phyloP scores from a whole-genome alignment of 2,797 vertebrate species.

The Eleutherodactylus coqui region DNA sequence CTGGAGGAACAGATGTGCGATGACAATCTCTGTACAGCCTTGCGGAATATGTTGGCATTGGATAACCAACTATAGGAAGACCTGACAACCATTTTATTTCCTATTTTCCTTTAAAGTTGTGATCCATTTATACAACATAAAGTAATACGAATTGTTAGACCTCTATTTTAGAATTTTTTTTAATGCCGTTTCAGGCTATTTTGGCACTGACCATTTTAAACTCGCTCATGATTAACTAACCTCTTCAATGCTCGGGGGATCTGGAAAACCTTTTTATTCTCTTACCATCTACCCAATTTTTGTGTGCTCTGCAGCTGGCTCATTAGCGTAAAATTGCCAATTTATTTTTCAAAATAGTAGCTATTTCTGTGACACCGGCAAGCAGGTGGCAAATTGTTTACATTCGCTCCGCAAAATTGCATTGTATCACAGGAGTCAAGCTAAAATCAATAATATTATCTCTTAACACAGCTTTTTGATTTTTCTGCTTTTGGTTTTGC shows the following conservation, averaged over 20 bases:
- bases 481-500: constrained; percentile 57
- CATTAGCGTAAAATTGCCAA: constrained; percentile 59
- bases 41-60: background rate
- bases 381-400: constrained; percentile 55
- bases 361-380: constrained; percentile 56
- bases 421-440: constrained; percentile 58
- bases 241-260: constrained; percentile 34
- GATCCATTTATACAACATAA: background rate
- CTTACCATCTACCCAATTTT: constrained; percentile 32
- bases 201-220: constrained; percentile 11
- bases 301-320: constrained; percentile 54
- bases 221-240: constrained; percentile 47
- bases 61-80: no score
- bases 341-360: constrained; percentile 61
- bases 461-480: constrained; percentile 60
- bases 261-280: constrained; percentile 47
- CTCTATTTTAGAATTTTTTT: background rate
- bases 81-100: no score
- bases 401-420: constrained; percentile 54
- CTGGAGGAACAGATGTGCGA: background rate
- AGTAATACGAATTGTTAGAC: background rate
- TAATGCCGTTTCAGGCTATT: background rate
- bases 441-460: constrained; percentile 62
- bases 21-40: background rate
- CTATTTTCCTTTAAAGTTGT: background rate